Conservation (phyloP, 2,113 vertebrate species). For the Elaphurus davidianus region DNA sequence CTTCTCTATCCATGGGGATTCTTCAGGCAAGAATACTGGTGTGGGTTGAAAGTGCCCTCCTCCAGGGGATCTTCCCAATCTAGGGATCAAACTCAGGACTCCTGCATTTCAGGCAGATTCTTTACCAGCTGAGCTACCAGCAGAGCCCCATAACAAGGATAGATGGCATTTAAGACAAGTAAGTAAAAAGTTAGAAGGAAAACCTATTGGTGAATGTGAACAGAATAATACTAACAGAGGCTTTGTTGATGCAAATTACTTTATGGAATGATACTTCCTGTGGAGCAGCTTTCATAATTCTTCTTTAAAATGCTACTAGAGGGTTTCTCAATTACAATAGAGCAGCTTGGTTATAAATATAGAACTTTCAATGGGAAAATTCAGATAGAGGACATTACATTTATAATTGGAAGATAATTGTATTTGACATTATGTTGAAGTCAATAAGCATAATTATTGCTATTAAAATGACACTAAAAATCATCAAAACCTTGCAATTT, state of each 20-base stretch:
- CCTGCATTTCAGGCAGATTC: not conserved
- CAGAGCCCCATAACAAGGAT: not conserved
- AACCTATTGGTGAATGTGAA: not conserved
- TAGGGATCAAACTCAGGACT: not conserved
- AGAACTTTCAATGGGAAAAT: conserved; percentile 33
- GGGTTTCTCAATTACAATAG: not conserved
- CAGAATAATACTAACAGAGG: not conserved
- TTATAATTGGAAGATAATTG: conserved; percentile 40
- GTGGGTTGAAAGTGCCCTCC: not conserved
- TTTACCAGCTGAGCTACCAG: not conserved
- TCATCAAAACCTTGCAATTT: not conserved
- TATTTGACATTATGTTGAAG: conserved; percentile 24
- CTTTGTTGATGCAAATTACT: not conserved
- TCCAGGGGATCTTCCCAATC: not conserved
- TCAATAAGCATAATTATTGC: conserved; percentile 22
- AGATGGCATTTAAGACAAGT: not conserved
- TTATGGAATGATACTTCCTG: conserved; percentile 29
- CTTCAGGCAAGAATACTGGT: not conserved
- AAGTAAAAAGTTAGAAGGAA: not conserved
- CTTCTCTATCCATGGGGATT: not conserved
- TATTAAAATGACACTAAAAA: not conserved
- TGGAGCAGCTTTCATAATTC: not conserved
- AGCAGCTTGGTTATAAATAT: conserved; percentile 49
- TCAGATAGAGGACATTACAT: conserved; percentile 31
- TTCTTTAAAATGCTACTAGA: conserved; percentile 35